These are phyloP conservation scores for Cheiracanthium punctorium DNA, from an alignment of 2,888 invertebrate genomes.

Conservation along the genomic window DNA sequence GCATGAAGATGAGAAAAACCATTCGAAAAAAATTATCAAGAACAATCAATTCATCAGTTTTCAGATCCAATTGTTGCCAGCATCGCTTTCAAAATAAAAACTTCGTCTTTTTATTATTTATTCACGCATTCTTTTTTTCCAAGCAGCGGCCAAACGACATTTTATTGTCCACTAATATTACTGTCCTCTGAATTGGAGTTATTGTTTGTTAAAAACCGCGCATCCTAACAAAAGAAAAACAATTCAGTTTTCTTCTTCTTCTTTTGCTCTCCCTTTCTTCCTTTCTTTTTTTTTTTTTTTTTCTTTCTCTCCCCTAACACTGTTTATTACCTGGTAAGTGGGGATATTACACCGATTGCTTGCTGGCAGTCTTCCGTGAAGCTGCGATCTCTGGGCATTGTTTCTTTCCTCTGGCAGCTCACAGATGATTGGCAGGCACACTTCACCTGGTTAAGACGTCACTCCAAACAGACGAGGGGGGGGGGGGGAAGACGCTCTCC, in stretches of 20 bases:
- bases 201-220: slow-evolving; percentile 56
- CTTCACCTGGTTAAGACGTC: slow-evolving; percentile 5
- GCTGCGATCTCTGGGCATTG: neutral
- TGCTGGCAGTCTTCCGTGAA: slow-evolving; percentile 6
- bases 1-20: neutral
- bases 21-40: neutral
- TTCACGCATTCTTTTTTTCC: neutral
- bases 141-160: slow-evolving; percentile 34
- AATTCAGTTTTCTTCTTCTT: no score
- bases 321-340: slow-evolving; percentile 15
- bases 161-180: slow-evolving; percentile 65
- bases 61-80: neutral
- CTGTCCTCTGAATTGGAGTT: slow-evolving; percentile 40
- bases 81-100: neutral
- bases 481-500: no score
- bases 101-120: no score
- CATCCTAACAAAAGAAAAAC: neutral
- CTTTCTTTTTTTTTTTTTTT: no score
- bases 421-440: neutral
- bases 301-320: neutral
- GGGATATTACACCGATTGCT: neutral
- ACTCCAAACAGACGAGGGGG: neutral
- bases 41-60: slow-evolving; percentile 4
- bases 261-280: no score
- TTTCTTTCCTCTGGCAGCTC: neutral